Evolutionary conservation across 2,888 invertebrate genomes (phyloP).

Genomic region (Galerucella nymphaeae): DNA sequence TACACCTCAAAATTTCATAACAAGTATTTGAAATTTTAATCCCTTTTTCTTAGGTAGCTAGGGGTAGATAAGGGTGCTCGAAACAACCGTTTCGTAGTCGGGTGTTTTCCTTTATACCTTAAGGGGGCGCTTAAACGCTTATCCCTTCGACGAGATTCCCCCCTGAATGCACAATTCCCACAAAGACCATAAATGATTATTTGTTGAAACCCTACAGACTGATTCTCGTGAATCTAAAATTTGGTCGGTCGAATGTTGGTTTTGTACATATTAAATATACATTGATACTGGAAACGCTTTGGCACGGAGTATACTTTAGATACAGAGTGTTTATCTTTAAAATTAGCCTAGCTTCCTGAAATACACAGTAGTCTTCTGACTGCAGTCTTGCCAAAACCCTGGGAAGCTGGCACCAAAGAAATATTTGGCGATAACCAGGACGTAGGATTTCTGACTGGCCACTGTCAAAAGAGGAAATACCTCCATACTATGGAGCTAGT

Average conservation of each 20-base stretch:
- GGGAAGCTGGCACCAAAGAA: no score
- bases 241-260: slow-evolving; percentile 25
- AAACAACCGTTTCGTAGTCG: slow-evolving; percentile 27
- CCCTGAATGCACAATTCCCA: slow-evolving; percentile 44
- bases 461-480: no score
- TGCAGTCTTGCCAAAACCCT: no score
- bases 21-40: slow-evolving; percentile 28
- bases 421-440: no score
- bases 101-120: slow-evolving; percentile 32
- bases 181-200: slow-evolving; percentile 48
- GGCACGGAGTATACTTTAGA: no score
- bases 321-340: no score
- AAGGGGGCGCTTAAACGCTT: slow-evolving; percentile 46
- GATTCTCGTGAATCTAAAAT: slow-evolving; percentile 28
- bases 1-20: neutral
- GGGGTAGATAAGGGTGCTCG: slow-evolving; percentile 27
- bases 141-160: slow-evolving; percentile 39
- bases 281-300: slow-evolving; percentile 16
- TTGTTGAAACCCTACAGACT: slow-evolving; percentile 44
- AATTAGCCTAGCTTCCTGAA: no score
- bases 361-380: no score
- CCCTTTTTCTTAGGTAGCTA: slow-evolving; percentile 16
- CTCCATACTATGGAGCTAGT: no score
- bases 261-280: slow-evolving; percentile 37
- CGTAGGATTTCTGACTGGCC: no score